Evolutionary conservation across 2,113 vertebrate species (phyloP).

Genomic region (Prionailurus viverrinus): DNA sequence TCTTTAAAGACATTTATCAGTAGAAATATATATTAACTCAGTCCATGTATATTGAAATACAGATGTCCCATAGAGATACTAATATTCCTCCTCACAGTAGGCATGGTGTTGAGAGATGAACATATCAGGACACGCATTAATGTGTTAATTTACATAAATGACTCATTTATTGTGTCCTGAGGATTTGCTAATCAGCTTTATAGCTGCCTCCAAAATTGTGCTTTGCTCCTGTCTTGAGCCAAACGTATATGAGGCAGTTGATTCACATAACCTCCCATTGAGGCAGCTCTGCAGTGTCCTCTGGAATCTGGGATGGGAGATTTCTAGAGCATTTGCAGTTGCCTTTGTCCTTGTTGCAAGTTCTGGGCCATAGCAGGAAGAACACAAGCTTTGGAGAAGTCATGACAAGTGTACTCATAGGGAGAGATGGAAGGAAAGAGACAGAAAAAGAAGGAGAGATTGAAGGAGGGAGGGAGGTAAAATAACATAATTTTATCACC

Average conservation of each 20-base stretch:
- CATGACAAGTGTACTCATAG: neutral
- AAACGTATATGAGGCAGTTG: neutral
- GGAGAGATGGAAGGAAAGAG: neutral
- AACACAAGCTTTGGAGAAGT: neutral
- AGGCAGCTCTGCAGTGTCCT: neutral
- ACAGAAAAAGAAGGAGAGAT: neutral
- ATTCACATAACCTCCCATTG: neutral
- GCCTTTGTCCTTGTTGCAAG: neutral
- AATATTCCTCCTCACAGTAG: neutral
- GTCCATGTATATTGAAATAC: neutral
- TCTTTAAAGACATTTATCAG: slow-evolving; percentile 18
- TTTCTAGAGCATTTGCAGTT: neutral
- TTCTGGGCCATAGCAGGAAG: neutral
- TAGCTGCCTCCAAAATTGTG: neutral
- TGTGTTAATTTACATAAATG: neutral
- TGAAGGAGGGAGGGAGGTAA: neutral
- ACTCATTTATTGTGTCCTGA: slow-evolving; percentile 33
- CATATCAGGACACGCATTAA: neutral
- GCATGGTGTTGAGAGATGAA: neutral
- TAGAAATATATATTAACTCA: neutral
- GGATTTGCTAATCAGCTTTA: neutral
- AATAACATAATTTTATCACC: neutral
- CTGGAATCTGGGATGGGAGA: neutral
- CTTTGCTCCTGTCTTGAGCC: neutral
- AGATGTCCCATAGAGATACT: neutral